A percentile compares a stretch with the other conserved stretches of the same genome.
phyloP scores from a whole-genome alignment of 2,888 invertebrate species.

The Lydus trimaculatus region DNA sequence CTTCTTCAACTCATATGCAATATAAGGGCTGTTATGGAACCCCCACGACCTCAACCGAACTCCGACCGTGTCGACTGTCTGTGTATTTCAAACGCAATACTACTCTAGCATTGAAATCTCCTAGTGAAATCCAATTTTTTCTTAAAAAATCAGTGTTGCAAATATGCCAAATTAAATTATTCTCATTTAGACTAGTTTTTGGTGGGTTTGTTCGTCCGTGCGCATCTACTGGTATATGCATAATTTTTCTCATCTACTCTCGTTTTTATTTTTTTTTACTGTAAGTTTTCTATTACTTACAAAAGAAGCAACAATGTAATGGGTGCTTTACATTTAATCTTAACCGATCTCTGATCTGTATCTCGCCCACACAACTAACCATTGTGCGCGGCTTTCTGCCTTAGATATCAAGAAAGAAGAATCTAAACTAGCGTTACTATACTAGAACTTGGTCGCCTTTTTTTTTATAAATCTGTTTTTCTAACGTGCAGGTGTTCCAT shows the following conservation, averaged over 20 bases:
- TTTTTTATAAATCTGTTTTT: background rate
- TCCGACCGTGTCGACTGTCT: no score
- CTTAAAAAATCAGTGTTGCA: no score
- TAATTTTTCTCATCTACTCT: no score
- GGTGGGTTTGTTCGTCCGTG: background rate
- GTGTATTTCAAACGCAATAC: no score
- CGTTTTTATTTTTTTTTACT: constrained; percentile 9
- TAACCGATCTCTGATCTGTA: constrained; percentile 40
- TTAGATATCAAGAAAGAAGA: background rate
- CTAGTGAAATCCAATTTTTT: no score
- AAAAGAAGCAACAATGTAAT: constrained; percentile 37
- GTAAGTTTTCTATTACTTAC: constrained; percentile 27
- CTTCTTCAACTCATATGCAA: no score
- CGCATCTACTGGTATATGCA: no score
- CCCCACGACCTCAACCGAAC: no score
- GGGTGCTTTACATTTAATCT: constrained; percentile 44
- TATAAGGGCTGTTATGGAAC: no score
- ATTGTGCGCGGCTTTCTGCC: constrained; percentile 35
- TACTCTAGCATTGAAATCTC: no score
- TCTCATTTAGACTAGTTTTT: background rate
- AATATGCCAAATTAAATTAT: no score
- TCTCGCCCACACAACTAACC: constrained; percentile 43
- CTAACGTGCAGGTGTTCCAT: background rate
- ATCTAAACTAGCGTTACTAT: background rate
- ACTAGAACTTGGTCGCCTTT: background rate